Evolutionary conservation across 2,113 vertebrate species (phyloP).

Genomic region (Indicator maculatus): DNA sequence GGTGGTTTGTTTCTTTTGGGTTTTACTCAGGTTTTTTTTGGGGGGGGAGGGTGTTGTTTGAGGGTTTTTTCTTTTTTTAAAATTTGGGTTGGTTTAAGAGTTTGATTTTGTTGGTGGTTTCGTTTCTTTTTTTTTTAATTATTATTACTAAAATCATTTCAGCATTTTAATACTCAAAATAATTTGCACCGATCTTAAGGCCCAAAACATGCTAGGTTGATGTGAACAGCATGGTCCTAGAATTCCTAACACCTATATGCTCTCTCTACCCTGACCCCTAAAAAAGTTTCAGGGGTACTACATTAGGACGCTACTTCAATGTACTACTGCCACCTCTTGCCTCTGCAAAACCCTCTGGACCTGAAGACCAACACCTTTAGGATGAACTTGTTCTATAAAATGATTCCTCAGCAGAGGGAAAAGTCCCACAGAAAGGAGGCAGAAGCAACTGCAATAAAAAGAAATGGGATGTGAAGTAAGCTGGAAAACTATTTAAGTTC

Average conservation of each 20-base stretch:
- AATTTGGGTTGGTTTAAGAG: no score
- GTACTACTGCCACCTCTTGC: background rate
- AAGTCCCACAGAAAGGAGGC: background rate
- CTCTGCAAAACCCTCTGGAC: background rate
- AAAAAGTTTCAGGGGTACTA: background rate
- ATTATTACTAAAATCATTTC: background rate
- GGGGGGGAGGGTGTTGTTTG: no score
- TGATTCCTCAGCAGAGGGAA: background rate
- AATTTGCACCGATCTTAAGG: background rate
- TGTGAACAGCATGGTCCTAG: background rate
- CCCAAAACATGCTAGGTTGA: background rate
- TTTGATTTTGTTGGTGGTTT: no score
- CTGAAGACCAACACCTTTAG: background rate
- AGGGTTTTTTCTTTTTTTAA: no score
- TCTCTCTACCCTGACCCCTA: background rate
- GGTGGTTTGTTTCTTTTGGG: no score
- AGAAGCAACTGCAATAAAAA: background rate
- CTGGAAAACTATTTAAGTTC: background rate
- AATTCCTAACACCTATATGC: background rate
- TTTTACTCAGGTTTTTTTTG: no score
- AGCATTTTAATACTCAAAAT: background rate
- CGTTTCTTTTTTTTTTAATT: no score
- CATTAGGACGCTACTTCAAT: background rate
- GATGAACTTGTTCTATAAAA: background rate
- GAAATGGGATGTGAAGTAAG: background rate